Percentiles rank a stretch among this genome's conserved stretches.
Evolutionary conservation across 2,797 vertebrate species (phyloP).

Genomic region (Hozukius guyotensis): DNA sequence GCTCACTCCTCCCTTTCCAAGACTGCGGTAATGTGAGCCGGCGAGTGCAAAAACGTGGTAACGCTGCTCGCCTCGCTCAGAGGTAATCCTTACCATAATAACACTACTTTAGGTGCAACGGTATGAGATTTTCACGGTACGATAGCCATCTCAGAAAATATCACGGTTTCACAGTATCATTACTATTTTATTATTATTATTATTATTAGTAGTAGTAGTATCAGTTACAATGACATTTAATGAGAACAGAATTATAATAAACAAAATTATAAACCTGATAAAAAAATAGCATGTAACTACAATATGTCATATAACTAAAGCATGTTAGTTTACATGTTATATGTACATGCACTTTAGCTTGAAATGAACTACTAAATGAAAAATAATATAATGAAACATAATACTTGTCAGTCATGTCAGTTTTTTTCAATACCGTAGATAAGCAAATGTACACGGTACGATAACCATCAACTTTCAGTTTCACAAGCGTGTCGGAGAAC

Average conservation of each 20-base stretch:
- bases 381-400: neutral
- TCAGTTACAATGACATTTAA: no score
- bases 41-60: neutral
- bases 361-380: no score
- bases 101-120: neutral
- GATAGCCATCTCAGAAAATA: no score
- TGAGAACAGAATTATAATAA: no score
- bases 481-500: neutral
- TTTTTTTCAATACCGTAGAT: neutral
- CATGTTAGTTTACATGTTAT: neutral
- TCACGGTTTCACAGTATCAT: no score
- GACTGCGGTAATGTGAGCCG: neutral
- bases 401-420: neutral
- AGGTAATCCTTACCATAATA: neutral
- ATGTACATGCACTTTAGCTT: neutral
- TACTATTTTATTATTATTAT: no score
- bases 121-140: no score
- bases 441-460: neutral
- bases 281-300: neutral
- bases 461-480: neutral
- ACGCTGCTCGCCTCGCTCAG: neutral
- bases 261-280: neutral
- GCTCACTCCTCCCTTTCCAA: neutral
- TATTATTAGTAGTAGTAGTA: no score
- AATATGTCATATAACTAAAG: neutral